Evolutionary conservation across 2,113 vertebrate species (phyloP).

Genomic region (Ochotona princeps): DNA sequence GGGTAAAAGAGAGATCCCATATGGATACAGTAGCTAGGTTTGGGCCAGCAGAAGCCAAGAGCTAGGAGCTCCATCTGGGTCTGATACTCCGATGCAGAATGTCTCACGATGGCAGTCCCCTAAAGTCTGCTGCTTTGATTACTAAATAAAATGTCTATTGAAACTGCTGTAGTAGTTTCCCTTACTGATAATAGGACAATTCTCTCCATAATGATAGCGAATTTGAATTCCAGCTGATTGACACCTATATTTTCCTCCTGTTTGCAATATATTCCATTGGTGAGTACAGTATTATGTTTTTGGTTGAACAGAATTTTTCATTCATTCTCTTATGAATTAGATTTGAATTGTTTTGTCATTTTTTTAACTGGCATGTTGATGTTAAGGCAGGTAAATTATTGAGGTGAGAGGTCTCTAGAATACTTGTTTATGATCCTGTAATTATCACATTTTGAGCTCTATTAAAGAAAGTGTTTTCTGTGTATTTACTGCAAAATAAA

Average conservation of each 20-base stretch:
- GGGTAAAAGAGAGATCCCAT: no score
- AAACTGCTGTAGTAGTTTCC: constrained; percentile 9
- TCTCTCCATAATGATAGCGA: not conserved
- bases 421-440: not conserved
- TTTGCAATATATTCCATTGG: constrained; percentile 16
- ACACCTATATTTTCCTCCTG: constrained; percentile 28
- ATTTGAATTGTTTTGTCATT: not conserved
- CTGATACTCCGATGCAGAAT: no score
- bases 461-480: constrained; percentile 21
- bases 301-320: not conserved
- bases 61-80: no score
- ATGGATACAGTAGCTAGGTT: no score
- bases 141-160: constrained; percentile 23
- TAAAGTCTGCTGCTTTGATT: not conserved
- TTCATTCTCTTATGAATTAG: not conserved
- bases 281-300: not conserved
- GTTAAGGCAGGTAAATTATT: not conserved
- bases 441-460: not conserved
- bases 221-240: not conserved
- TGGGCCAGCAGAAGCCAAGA: no score
- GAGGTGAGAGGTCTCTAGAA: not conserved
- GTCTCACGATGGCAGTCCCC: no score
- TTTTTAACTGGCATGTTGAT: not conserved
- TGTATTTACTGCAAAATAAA: not conserved
- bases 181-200: constrained; percentile 13